Conservation (phyloP, 1,140 invertebrate species). For the Ectropis grisescens region DNA sequence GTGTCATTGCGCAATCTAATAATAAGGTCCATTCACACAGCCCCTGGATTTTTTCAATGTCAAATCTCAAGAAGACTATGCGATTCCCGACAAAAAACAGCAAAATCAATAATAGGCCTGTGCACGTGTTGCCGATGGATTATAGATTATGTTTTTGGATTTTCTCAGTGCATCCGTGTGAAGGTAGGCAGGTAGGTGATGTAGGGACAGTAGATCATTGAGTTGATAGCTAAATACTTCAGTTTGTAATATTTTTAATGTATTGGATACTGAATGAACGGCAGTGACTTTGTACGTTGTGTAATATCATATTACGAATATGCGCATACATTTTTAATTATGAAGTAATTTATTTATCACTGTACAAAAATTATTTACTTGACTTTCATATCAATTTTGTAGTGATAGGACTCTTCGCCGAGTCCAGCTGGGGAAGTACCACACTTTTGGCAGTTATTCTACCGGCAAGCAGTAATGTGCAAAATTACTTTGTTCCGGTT, state of each 20-base stretch:
- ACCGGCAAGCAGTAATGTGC: too few relatives aligned
- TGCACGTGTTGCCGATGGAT: conserved; percentile 66
- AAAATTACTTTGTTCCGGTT: too few relatives aligned
- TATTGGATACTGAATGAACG: conserved; percentile 1
- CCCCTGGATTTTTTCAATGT: conserved; percentile 53
- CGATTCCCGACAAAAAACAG: conserved; percentile 65
- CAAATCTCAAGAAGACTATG: conserved; percentile 43
- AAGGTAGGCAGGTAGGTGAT: conserved; percentile 44
- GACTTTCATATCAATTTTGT: too few relatives aligned
- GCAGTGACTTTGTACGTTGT: too few relatives aligned
- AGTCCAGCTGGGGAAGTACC: too few relatives aligned
- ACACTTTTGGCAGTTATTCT: too few relatives aligned
- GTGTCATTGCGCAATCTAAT: conserved; percentile 64
- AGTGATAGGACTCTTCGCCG: too few relatives aligned
- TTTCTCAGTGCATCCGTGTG: conserved; percentile 51
- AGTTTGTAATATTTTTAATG: conserved; percentile 2
- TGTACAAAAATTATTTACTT: too few relatives aligned
- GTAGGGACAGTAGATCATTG: neutral
- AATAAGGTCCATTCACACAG: conserved; percentile 62
- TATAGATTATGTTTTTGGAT: conserved; percentile 65
- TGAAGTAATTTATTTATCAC: too few relatives aligned
- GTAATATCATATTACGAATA: too few relatives aligned
- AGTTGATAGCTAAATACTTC: conserved; percentile 13
- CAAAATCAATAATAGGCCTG: conserved; percentile 65
- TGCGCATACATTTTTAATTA: too few relatives aligned